phyloP scores from a whole-genome alignment of 2,797 vertebrate genomes.

The Rhynchotus rufescens region DNA sequence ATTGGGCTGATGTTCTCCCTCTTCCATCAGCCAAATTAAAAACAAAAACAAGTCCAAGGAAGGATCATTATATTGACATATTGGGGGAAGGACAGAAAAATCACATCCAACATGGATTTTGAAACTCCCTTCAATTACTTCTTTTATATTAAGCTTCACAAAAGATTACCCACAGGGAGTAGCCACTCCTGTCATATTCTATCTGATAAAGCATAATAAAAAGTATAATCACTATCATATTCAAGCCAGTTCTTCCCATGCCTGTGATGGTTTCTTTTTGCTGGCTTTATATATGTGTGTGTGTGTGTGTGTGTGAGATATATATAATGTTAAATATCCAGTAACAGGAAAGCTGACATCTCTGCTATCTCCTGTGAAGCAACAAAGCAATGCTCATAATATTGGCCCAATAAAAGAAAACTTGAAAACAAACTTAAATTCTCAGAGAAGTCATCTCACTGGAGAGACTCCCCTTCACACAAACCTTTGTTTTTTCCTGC shows the following conservation, averaged over 20 bases:
- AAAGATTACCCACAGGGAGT: not conserved
- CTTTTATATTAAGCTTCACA: slow-evolving; percentile 1
- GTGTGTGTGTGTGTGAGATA: no score
- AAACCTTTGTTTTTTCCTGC: not conserved
- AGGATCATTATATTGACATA: not conserved
- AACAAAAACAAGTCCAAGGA: not conserved
- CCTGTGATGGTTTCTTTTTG: not conserved
- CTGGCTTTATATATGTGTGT: not conserved
- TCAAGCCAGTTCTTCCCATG: not conserved
- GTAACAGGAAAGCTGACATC: not conserved
- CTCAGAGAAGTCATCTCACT: not conserved
- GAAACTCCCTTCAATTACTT: not conserved
- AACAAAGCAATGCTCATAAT: not conserved
- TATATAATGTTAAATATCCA: not conserved
- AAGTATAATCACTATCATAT: not conserved
- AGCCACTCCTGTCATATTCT: not conserved
- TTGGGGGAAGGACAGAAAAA: not conserved
- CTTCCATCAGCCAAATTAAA: not conserved
- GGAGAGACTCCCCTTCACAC: not conserved
- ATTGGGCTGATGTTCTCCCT: not conserved
- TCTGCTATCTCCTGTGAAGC: not conserved
- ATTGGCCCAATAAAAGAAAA: not conserved
- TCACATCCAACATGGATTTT: not conserved
- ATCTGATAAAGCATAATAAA: not conserved
- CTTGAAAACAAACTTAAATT: not conserved